Evolutionary conservation across 2,888 invertebrate genomes (phyloP), one percentile per base, ranked within the genome.

Genomic region (Synergus gifuensis): DNA sequence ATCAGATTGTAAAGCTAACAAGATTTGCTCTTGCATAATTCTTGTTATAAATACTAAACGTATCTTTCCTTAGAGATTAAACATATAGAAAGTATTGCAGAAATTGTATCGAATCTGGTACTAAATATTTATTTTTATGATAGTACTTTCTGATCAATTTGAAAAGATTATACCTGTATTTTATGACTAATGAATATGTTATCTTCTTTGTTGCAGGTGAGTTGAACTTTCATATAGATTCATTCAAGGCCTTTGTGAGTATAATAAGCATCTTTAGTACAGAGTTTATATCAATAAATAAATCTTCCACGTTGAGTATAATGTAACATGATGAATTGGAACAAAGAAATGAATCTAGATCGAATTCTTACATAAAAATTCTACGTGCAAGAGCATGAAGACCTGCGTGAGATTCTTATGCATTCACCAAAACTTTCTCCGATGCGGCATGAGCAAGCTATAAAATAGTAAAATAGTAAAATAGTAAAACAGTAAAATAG

Each of bases 171-270:
- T 22, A 36, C 36, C 46, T 73, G 73, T n/a, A 73, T 54, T 73
- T 73, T 14, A 73, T 73, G 49, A 54, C 49, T 73, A 54, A 73
- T 73, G 49, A 54, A 36, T 49, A 54, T 54, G 22, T 73, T 73
- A 73, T 44, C 46, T 69, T 69, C 46, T 69, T 49, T 69, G 67
- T 69, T 69, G 14, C 67, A 69, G 67, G 54, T 73, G 69, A 49
- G 69, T 69, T 18, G 16, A 73, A 73, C 49, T 73, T 54, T 73
- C 54, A 54, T 73, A 54, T 73, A 54, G 73, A 28, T 36, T 54
- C 69, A 40, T 54, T 73, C 36, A 18, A 73, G 54, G 54, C 16
- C 49, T 46, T 28, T 69, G 7, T 44, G 73, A 36, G 49, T 73
- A 46, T 49, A 73, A 73, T 16, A 54, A 54, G 54, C 54, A 54